Evolutionary conservation across 2,888 invertebrate species (phyloP), one percentile per base, ranked within the genome.

Genomic region (Ennomos fuscantarius): DNA sequence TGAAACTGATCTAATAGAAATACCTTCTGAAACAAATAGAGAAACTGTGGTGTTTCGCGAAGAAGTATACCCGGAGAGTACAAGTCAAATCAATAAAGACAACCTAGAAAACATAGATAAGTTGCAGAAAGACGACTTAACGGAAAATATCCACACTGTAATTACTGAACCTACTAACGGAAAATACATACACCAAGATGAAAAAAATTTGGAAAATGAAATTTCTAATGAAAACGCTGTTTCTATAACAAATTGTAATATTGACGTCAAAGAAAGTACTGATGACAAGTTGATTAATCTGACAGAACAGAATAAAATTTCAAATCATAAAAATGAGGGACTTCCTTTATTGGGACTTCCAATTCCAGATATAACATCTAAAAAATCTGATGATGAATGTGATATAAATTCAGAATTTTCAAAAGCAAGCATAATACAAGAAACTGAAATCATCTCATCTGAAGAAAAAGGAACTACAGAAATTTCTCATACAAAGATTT

Each of bases 111-210:
- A 8, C 12, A 31, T 12, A 10, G 33, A 31, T 8, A 12, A 8
- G 2, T 9, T 42, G 1, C 2, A 41, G 12, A 12, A 46, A 31
- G 9, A 11, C 33, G 37, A 35, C 9, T 11, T 32, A 11, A 1
- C 37, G 45, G 8, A 45, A 11, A 40, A 39, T n/a, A 11, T n/a
- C 12, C 40, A 36, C 13, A 35, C 9, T 11, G 32, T n/a, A 44
- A 31, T 45, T 15, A 44, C 10, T 15, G 40, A 51, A 24, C 40
- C 36, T 32, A 35, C 48, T 9, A 42, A 37, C 8, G 35, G 53
- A 15, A 46, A 9, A 44, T 8, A 15, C 24, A 40, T 12, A 35
- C 13, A 42, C 35, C 43, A 36, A 55, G 51, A 33, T 31, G 33
- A 12, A 9, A 15, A 40, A 10, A 34, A 44, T 8, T 33, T n/a